Base-by-base conservation (phyloP, 2,113 vertebrate genomes). In the Azemiops feae region DNA sequence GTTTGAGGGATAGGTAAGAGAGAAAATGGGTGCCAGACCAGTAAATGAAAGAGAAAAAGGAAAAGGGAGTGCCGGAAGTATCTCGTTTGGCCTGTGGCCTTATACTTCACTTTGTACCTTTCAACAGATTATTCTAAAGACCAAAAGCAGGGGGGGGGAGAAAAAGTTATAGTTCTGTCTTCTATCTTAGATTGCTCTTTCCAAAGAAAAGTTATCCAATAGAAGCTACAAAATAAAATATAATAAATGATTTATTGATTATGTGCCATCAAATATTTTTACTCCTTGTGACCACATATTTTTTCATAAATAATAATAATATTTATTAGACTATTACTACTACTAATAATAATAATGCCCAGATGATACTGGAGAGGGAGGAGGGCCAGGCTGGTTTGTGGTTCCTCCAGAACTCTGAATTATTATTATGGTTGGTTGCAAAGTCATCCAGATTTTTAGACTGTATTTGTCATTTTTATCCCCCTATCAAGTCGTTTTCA, bases 131-230 rank as follows among this genome's bases (percentile, higher is more conserved):
- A 81, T 20, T 20, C 16, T 18, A 18, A 74, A 74, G 16, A 81
- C n/a, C 34, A 81, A 81, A 81, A 39, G n/a, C n/a, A 39, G n/a
- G n/a, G 60, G 2, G 0, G 0, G 1, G 1, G 8, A 74, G n/a
- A 18, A 34, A 74, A 74, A 34, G n/a, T 11, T 74, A 39, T 34
- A 81, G n/a, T 81, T 74, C 69, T 81, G 16, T 5, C 54, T 55
- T 81, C 64, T 81, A 81, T 39, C 69, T 81, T 81, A 81, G 69
- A 81, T 22, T 20, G n/a, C 34, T 81, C 34, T 39, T n/a, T 81
- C 16, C n/a, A 81, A 39, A 81, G 16, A 81, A 39, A 81, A 39
- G 34, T 64, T 64, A 64, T 64, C 60, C 60, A 64, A 14, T 39
- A 18, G 2, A 39, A 81, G 69, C 69, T 81, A 81, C 69, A 34